phyloP scores from a whole-genome alignment of 2,113 vertebrate species.

The Synodontis membranacea region DNA sequence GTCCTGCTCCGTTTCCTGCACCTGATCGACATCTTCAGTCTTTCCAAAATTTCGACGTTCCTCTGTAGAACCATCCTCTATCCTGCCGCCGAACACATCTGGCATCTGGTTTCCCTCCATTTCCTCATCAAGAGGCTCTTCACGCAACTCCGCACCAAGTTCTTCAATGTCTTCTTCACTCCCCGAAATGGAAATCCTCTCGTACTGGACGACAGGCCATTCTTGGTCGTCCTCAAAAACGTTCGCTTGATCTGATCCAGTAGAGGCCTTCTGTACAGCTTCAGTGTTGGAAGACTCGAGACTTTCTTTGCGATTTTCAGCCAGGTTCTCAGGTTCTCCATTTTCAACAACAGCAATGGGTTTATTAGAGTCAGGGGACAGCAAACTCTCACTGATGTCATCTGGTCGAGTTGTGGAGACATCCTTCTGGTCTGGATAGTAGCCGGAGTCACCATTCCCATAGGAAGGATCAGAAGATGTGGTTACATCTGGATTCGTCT shows the following conservation, averaged over 20 bases:
- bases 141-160: conserved; percentile 20
- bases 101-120: conserved; percentile 14
- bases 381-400: neutral
- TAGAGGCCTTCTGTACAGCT: neutral
- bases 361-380: neutral
- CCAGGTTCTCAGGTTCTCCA: neutral
- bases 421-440: conserved; percentile 46
- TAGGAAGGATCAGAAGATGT: neutral
- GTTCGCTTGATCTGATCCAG: conserved; percentile 24
- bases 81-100: conserved; percentile 24
- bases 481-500: conserved; percentile 32
- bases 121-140: conserved; percentile 19
- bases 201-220: conserved; percentile 39
- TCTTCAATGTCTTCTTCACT: conserved; percentile 47
- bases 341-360: conserved; percentile 12
- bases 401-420: conserved; percentile 9
- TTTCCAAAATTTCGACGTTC: conserved; percentile 22
- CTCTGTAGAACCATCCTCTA: conserved; percentile 23
- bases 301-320: neutral
- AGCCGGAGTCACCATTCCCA: conserved; percentile 48
- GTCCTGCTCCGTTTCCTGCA: conserved; percentile 24
- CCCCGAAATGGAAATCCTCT: conserved; percentile 47
- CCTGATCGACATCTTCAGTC: conserved; percentile 14
- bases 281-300: conserved; percentile 14
- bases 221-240: conserved; percentile 35